Base-by-base conservation (phyloP, 2,113 vertebrate genomes). In the Coracopsis vasa region DNA sequence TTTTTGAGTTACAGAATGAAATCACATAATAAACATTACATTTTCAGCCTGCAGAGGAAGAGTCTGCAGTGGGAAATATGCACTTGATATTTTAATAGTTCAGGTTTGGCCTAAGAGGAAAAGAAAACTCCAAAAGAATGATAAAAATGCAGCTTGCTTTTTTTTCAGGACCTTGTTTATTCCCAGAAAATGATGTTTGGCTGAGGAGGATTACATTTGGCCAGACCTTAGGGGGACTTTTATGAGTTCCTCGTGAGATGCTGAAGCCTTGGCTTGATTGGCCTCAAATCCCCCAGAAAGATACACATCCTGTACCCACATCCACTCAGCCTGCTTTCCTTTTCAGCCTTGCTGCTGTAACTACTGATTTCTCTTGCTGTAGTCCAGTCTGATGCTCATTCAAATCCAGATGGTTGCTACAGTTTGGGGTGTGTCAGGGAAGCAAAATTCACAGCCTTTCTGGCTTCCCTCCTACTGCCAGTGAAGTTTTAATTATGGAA, bases 181-280 rank as follows among this genome's bases (percentile, higher is more conserved):
- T 94, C 79, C 44, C 67, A 83, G 79, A 71, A 94, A 96, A 86
- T 1, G 1, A 27, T 60, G 51, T 80, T 80, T 27, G 4, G 13
- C 44, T 70, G 92, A 92, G 73, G 37, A 78, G 28, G 62, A 50
- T 83, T 73, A 80, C 20, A 33, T 86, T 72, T 93, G 64, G 45
- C n/a, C 60, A 88, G 82, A 93, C 48, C 54, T 74, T 64, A 94
- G 60, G 50, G 69, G 13, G 11, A 53, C 80, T 92, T 90, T 88
- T 92, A 83, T 90, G 72, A 78, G n/a, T 94, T 92, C 50, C 94
- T 78, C 33, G 31, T 90, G 78, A 67, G n/a, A 88, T 69, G 39
- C 25, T 45, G 79, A 85, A 69, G n/a, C 60, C 56, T 93, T 90
- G 66, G 33, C 10, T 82, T 88, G 69, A 69, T 7, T 94, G 2